Percentiles rank a stretch among this genome's conserved stretches.
phyloP scores from a whole-genome alignment of 2,888 invertebrate species.

The Dromius quadrimaculatus region DNA sequence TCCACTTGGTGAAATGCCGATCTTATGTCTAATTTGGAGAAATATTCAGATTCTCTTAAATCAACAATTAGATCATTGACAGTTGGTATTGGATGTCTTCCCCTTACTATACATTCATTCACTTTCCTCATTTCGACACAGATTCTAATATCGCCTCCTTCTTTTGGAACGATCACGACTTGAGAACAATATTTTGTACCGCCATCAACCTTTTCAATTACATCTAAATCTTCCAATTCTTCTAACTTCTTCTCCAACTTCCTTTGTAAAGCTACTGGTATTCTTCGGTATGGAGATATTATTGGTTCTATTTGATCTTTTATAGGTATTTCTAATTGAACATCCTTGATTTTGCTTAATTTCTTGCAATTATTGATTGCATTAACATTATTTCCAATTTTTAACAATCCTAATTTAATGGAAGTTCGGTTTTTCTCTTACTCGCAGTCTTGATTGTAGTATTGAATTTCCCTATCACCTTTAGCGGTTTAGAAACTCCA shows the following conservation, averaged over 20 bases:
- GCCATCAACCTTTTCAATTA: constrained; percentile 56
- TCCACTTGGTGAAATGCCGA: constrained; percentile 61
- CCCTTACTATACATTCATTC: constrained; percentile 56
- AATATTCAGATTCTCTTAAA: constrained; percentile 51
- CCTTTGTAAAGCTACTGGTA: not conserved
- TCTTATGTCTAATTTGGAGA: constrained; percentile 58
- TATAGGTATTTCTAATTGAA: constrained; percentile 2
- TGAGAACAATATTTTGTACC: constrained; percentile 58
- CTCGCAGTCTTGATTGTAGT: not conserved
- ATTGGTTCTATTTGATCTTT: not conserved
- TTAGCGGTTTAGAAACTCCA: not conserved
- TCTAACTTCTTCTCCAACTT: not conserved
- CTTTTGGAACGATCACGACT: constrained; percentile 58
- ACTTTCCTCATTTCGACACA: constrained; percentile 58
- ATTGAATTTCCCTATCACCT: not conserved
- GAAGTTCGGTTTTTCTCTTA: not conserved
- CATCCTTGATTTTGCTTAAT: not conserved
- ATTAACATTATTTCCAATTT: not conserved
- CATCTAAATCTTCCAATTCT: constrained; percentile 43
- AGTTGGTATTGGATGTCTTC: constrained; percentile 57
- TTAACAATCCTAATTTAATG: not conserved
- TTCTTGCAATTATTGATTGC: not conserved
- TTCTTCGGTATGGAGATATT: not conserved
- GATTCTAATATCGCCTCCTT: constrained; percentile 56
- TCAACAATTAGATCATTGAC: not conserved